Evolutionary conservation across 2,888 invertebrate species (phyloP), one percentile per base, ranked within the genome.

Genomic region (Limnephilus marmoratus): DNA sequence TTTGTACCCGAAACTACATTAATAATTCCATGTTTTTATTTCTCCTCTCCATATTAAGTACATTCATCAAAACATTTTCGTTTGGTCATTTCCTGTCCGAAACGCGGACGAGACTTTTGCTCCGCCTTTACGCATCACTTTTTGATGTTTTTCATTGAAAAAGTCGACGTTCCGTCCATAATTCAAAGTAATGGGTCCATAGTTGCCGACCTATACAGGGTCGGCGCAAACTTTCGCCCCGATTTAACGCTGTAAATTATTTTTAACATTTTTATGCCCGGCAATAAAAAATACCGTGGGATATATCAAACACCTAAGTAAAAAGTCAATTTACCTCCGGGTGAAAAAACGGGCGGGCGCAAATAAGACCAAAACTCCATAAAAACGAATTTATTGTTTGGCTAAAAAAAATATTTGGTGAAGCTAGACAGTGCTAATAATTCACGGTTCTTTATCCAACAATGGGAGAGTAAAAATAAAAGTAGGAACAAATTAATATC

Each of bases 131-230:
- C 83, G 37, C 37, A 90, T 90, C 90, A 90, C 37, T 81, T 81
- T 81, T 37, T 81, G 37, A 90, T 90, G 81, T 81, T 90, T 81
- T 87, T 80, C 81, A 90, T 81, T 90, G 90, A 90, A 90, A 68
- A 68, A 90, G 80, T 31, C 81, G 81, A 90, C 90, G 82, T 45
- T 31, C 37, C 41, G 90, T 90, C 53, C 45, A 90, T 90, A 90
- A 90, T 90, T 83, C 90, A 90, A 90, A 80, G 90, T 90, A 90
- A 90, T 83, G 83, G 49, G 31, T n/a, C 53, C 53, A 83, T 83
- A 89, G 53, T 86, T 29, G 85, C 85, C 83, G 85, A 45, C 85
- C 45, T 86, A 45, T 45, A 86, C 85, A 86, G 85, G 85, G 85
- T 45, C 15, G 68, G 68, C 68, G 87, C 53, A 68, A 87, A 87